phyloP scores from a whole-genome alignment of 2,113 vertebrate species.

The Baryphthengus martii region DNA sequence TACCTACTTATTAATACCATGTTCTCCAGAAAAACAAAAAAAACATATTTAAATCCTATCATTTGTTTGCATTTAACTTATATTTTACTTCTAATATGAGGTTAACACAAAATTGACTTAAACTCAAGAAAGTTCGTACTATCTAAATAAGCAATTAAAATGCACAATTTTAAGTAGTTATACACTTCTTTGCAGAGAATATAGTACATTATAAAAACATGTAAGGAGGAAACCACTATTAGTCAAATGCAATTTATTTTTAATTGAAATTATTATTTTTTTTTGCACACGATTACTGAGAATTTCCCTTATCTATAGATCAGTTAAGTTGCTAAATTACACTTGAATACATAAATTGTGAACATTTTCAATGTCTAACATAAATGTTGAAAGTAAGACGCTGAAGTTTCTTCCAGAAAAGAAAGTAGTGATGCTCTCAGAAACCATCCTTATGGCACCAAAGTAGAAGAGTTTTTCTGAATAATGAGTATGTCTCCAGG shows the following conservation, averaged over 20 bases:
- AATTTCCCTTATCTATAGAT: neutral
- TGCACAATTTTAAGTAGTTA: neutral
- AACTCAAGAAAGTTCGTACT: too few relatives aligned
- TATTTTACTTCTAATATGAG: neutral
- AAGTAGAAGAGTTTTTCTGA: neutral
- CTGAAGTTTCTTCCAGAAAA: neutral
- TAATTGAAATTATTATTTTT: neutral
- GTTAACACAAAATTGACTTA: neutral
- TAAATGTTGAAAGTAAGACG: neutral
- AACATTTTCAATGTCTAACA: neutral
- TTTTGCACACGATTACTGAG: neutral
- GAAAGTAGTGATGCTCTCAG: neutral
- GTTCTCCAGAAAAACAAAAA: neutral
- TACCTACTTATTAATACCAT: neutral
- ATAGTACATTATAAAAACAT: neutral
- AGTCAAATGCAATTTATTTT: neutral
- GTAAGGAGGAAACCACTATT: neutral
- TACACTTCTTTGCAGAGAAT: neutral
- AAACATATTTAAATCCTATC: neutral
- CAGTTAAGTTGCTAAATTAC: neutral
- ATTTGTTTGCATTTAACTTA: neutral
- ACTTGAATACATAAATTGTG: neutral
- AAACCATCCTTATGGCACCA: neutral
- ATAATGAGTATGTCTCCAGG: neutral
- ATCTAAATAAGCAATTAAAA: too few relatives aligned